Conservation (phyloP, 2,888 invertebrate species). For the Pilophorus perplexus region DNA sequence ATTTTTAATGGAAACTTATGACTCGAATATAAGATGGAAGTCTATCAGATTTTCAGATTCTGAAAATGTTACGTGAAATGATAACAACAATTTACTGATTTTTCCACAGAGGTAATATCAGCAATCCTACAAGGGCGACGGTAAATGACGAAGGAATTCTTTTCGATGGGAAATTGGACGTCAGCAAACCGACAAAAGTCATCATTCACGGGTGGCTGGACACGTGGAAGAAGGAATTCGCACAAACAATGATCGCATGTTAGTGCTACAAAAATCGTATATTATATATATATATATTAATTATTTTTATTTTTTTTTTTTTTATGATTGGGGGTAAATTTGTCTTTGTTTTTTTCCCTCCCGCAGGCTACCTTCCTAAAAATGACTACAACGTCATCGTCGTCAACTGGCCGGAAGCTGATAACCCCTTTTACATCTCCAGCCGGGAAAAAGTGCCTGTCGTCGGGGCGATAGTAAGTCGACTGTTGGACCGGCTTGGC, state of each 20-base stretch:
- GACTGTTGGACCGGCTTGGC: constrained; percentile 32
- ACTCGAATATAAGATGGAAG: too few relatives aligned
- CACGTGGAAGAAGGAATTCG: constrained; percentile 5
- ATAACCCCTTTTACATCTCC: not conserved
- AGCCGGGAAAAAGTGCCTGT: not conserved
- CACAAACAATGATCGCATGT: constrained; percentile 3
- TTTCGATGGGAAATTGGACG: constrained; percentile 20
- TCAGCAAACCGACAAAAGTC: constrained; percentile 35
- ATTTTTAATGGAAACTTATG: too few relatives aligned
- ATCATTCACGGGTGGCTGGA: constrained; percentile 45
- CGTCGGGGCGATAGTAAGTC: constrained; percentile 7
- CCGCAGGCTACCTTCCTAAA: constrained; percentile 28
- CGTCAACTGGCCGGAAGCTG: constrained; percentile 37
- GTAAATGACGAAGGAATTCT: constrained; percentile 7
- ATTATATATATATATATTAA: not conserved
- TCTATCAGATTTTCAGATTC: too few relatives aligned
- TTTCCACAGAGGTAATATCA: too few relatives aligned
- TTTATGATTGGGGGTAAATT: too few relatives aligned
- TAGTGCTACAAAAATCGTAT: not conserved
- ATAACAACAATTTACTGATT: too few relatives aligned
- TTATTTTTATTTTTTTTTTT: not conserved
- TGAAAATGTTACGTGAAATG: too few relatives aligned
- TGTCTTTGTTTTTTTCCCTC: not conserved
- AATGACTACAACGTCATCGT: constrained; percentile 37
- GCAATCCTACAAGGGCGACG: too few relatives aligned